A percentile compares a stretch with the other conserved stretches of the same genome.
These are phyloP conservation scores for Scytalopus superciliaris DNA, from an alignment of 2,113 vertebrate species.

Conservation along the genomic window DNA sequence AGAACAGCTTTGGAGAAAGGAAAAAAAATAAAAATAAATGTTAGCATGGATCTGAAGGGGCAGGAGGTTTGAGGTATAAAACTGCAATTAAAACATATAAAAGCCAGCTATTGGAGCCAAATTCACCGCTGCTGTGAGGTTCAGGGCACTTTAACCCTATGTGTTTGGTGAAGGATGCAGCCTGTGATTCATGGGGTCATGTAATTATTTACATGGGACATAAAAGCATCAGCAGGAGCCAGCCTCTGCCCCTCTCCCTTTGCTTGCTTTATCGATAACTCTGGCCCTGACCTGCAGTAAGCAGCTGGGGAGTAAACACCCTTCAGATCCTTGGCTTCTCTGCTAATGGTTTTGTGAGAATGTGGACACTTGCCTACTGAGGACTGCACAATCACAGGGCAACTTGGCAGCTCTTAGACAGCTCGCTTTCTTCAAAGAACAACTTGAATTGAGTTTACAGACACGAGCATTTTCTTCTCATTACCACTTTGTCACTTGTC, in stretches of 20 bases:
- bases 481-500: constrained; percentile 24
- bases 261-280: neutral
- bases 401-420: neutral
- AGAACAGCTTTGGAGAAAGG: constrained; percentile 79
- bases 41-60: constrained; percentile 10
- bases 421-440: neutral
- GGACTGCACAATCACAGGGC: neutral
- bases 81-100: neutral
- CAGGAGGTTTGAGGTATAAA: neutral
- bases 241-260: neutral
- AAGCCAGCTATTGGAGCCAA: neutral
- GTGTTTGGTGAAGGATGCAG: neutral
- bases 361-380: neutral
- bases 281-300: neutral
- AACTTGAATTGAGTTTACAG: neutral
- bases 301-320: neutral
- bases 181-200: neutral
- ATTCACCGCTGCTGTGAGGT: neutral
- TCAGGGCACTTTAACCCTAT: neutral
- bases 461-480: constrained; percentile 7
- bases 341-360: neutral
- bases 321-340: neutral
- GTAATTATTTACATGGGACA: neutral
- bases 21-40: neutral
- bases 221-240: neutral